A percentile compares a stretch with the other conserved stretches of the same genome.
Evolutionary conservation across 2,888 invertebrate species (phyloP).

Genomic region (Flexamia atlantica): DNA sequence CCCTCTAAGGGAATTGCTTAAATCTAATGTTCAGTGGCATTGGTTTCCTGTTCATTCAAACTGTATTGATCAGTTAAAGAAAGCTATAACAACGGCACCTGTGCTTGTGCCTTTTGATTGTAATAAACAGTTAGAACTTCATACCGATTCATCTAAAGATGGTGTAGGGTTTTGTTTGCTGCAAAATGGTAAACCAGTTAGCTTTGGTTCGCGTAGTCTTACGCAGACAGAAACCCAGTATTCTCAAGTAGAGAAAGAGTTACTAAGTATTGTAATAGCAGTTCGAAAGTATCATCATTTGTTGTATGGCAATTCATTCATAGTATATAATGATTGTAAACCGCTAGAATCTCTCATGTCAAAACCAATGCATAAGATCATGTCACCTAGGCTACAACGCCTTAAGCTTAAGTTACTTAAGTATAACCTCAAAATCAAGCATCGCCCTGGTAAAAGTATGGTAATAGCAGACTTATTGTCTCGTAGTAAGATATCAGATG

Average conservation of each 20-base stretch:
- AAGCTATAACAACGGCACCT: constrained; percentile 67
- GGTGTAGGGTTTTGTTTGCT: constrained; percentile 72
- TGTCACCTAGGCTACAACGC: constrained; percentile 62
- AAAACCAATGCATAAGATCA: constrained; percentile 62
- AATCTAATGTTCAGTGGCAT: constrained; percentile 64
- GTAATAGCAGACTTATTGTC: constrained; percentile 69
- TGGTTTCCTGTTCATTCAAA: constrained; percentile 66
- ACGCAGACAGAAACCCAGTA: constrained; percentile 71
- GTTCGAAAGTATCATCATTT: constrained; percentile 72
- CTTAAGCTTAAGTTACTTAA: constrained; percentile 59
- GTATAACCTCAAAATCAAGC: constrained; percentile 64
- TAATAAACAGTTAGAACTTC: constrained; percentile 70
- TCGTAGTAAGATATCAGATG: constrained; percentile 31
- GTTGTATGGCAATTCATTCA: constrained; percentile 64
- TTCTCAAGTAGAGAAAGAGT: constrained; percentile 74
- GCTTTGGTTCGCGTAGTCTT: constrained; percentile 72
- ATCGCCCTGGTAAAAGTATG: constrained; percentile 70
- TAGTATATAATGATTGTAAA: constrained; percentile 62
- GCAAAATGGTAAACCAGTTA: constrained; percentile 72
- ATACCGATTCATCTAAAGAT: constrained; percentile 71
- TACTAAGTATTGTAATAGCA: constrained; percentile 72
- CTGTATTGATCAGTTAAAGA: constrained; percentile 64
- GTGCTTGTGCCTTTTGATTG: constrained; percentile 68
- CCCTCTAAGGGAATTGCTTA: constrained; percentile 67
- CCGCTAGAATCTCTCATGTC: constrained; percentile 61